These are phyloP conservation scores for Conus canariensis DNA, from an alignment of 2,888 invertebrate genomes.

Conservation along the genomic window DNA sequence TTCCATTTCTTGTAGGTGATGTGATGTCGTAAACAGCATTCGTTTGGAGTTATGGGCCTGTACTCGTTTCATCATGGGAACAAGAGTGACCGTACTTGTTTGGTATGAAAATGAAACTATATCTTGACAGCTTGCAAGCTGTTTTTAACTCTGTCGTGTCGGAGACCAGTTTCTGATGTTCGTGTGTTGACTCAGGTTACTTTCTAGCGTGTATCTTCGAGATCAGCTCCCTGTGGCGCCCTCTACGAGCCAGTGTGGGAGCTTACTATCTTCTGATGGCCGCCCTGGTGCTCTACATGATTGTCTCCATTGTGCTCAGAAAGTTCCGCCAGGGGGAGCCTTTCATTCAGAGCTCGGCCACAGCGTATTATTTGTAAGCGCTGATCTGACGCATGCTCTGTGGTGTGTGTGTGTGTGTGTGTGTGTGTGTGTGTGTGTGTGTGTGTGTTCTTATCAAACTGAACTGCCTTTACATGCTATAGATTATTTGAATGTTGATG, in stretches of 20 bases:
- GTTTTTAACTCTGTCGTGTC: too few species aligned
- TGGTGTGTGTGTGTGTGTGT: neutral
- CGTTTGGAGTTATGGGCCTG: too few species aligned
- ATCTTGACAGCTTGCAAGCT: too few species aligned
- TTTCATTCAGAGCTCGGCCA: neutral
- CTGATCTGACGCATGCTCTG: neutral
- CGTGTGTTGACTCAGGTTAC: constrained; percentile 24
- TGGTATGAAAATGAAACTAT: too few species aligned
- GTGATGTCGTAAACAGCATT: too few species aligned
- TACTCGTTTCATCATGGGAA: too few species aligned
- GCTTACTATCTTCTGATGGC: constrained; percentile 59
- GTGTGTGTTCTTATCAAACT: neutral
- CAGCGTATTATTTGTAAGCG: neutral
- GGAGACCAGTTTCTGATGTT: too few species aligned
- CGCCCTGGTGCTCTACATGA: constrained; percentile 51
- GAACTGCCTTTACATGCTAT: too few species aligned
- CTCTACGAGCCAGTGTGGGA: constrained; percentile 54
- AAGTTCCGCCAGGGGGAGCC: constrained; percentile 48
- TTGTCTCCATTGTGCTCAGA: constrained; percentile 45
- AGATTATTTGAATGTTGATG: too few species aligned
- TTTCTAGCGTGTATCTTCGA: constrained; percentile 58
- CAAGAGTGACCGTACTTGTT: too few species aligned
- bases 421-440: neutral
- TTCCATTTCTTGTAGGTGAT: too few species aligned
- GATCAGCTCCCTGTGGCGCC: constrained; percentile 57